Evolutionary conservation across 2,113 vertebrate species (phyloP), one percentile per base, ranked within the genome.

Genomic region (Macrotus californicus): DNA sequence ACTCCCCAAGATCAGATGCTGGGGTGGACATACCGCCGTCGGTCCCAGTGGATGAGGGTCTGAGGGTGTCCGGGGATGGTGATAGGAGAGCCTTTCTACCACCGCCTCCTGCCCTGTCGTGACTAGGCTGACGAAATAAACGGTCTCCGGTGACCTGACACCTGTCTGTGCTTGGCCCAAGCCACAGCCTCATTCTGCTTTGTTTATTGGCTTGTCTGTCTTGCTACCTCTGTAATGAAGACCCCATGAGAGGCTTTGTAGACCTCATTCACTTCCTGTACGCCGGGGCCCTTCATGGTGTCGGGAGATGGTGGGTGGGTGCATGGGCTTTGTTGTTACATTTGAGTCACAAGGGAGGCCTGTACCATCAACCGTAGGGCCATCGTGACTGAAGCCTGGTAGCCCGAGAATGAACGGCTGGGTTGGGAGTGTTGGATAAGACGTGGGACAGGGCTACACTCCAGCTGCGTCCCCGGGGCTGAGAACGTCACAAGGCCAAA

Each of bases 231-330:
- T 36, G n/a, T 50, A 6, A 19, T 2, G 34, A 48, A 39, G n/a
- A 16, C 36, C 70, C 10, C 4, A 0, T 10, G 8, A 9, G 46
- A 64, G 75, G 22, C 9, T 36, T 34, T 11, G 50, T 52, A 0
- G 0, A 1, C 39, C 15, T 41, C 1, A 0, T 13, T 75, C 7
- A 3, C 26, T 0, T 7, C n/a, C n/a, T 3, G 4, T 2, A 24
- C 8, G 3, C 21, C 3, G 21, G 50, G 24, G 4, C 13, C 64
- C 18, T 1, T n/a, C 26, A 3, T 0, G 0, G 9, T 15, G 5
- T 56, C 48, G 72, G 21, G 26, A 13, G 15, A 14, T 5, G n/a
- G 69, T 59, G 67, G 21, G 6, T 34, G 15, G 16, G n/a, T n/a
- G 43, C 43, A 75, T 15, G 24, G 41, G 39, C 5, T 7, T 24